Base-by-base conservation (phyloP, 1,140 invertebrate species). In the Mya arenaria region DNA sequence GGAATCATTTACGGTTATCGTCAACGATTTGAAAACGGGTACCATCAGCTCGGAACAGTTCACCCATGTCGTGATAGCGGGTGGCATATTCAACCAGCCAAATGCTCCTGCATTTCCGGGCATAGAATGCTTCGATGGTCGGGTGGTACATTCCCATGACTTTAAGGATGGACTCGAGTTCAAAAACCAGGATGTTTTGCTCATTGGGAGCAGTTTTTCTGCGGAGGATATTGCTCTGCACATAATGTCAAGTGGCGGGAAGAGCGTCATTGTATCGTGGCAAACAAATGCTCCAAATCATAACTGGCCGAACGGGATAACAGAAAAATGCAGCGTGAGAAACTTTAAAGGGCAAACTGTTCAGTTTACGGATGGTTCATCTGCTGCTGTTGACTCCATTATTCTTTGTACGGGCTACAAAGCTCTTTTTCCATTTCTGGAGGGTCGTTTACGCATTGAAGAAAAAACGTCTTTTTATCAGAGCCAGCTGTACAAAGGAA, bases 121-220 rank as follows among this genome's bases (percentile, higher is more conserved):
- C 36, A 32, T 77, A 0, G 63, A 55, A 37, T 56, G 44, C 0
- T 84, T 79, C 41, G 13, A 4, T 30, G 82, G 82, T 13, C 28
- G 74, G n/a, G 44, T 84, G 13, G n/a, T 84, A 23, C 82, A 84
- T 23, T 44, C 68, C 2, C 82, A 84, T 41, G 68, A 84, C 32
- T 74, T 84, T n/a, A 25, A 58, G 6, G 39, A 79, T 19, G 65
- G 37, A 1, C 39, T 19, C 17, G 52, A 73, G 36, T 84, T 74
- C 62, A 84, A 74, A 74, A 69, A 39, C 32, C 68, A 84, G 74
- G 25, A 36, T 0, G 0, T 84, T 15, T 28, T 84, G 36, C 25
- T 79, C 1, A 63, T 84, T 4, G 82, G 82, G 0, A 32, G 41
- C 0, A 71, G 68, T 30, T 80, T 65, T 37, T 84, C 82, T 3